Percentiles rank a stretch among this genome's conserved stretches.
Conservation (phyloP, 2,113 vertebrate genomes). For the Tylochromis polylepis region DNA sequence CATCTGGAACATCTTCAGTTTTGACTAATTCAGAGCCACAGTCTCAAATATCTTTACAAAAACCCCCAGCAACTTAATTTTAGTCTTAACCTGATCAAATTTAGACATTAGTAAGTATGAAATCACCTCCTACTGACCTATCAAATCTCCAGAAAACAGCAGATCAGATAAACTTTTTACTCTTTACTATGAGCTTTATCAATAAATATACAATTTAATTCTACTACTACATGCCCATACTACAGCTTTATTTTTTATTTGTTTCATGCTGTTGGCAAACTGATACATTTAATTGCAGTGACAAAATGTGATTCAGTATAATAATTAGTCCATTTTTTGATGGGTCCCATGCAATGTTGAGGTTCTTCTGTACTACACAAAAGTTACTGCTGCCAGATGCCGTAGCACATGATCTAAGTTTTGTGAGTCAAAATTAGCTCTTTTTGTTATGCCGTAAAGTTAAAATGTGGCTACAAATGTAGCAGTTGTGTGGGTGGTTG, state of each 20-base stretch:
- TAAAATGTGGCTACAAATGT: neutral
- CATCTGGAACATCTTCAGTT: neutral
- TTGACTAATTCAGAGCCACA: neutral
- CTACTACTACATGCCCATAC: neutral
- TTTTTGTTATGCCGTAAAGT: neutral
- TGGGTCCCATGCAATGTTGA: neutral
- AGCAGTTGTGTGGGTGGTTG: neutral
- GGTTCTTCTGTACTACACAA: neutral
- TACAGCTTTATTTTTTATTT: neutral
- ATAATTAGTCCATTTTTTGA: neutral
- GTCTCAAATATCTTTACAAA: neutral
- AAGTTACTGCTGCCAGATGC: neutral
- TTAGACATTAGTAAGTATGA: neutral
- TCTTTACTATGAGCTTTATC: neutral
- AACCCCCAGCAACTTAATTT: neutral
- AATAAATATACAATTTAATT: neutral
- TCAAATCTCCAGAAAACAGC: neutral
- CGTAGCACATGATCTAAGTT: neutral
- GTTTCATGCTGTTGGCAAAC: neutral
- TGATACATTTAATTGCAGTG: neutral
- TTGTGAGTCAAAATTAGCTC: neutral
- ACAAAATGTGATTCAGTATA: neutral
- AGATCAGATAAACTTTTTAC: neutral
- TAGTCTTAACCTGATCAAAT: neutral
- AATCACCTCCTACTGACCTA: neutral